Evolutionary conservation across 2,113 vertebrate genomes (phyloP), one percentile per base, ranked within the genome.

Genomic region (Gila orcuttii): DNA sequence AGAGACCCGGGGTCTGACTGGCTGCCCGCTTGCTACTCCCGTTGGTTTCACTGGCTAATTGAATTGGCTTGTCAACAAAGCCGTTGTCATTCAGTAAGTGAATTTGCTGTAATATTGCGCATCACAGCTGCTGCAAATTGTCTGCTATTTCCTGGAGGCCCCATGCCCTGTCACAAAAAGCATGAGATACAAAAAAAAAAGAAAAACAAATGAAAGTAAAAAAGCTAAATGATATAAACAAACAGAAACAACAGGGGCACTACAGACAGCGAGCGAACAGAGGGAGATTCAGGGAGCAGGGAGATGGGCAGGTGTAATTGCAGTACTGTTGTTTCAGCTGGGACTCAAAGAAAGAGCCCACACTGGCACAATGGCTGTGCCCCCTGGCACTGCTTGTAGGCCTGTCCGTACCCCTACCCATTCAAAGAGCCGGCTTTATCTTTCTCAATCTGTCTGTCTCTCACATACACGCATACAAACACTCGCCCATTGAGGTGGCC

Each of bases 31-130:
- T 95, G 94, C 94, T 92, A 94, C 95, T 95, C 95, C 94, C 94
- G 95, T 95, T 93, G 95, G 95, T 94, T 94, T 95, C 95, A 94
- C 93, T 94, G 94, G 94, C 95, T 96, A 96, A 96, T 97, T 97
- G 95, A 96, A 96, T 97, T 96, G 96, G 96, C 96, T 96, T 96
- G 95, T 96, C 96, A 96, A 96, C 96, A 97, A 96, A 97, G 96
- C 95, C 95, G 94, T 95, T 96, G 96, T 95, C 95, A 96, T 96
- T 96, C 95, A 96, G 94, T 95, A 94, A 96, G 95, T 96, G 95
- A 95, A 95, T 96, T 96, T 96, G 94, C 95, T 95, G 95, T 95
- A 93, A 93, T 95, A 94, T 94, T 95, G 88, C 91, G 73, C 92
- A 88, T 93, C 94, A 93, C 96, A 96, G 96, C 95, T 96, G 96